Evolutionary conservation across 2,797 vertebrate genomes (phyloP).

Genomic region (Acipenser ruthenus): DNA sequence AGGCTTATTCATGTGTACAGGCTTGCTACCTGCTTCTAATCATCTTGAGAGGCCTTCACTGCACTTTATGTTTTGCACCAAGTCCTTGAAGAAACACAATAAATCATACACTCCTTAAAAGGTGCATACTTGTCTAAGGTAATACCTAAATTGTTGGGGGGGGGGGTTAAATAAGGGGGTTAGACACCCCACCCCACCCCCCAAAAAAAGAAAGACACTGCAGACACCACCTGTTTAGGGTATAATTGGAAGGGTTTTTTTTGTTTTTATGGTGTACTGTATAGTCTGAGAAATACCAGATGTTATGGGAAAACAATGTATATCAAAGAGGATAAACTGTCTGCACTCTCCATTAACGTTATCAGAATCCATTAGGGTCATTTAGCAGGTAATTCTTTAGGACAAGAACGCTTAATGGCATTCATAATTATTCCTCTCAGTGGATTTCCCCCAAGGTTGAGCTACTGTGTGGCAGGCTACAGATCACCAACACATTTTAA

Average conservation of each 20-base stretch:
- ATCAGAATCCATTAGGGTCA: constrained; percentile 63
- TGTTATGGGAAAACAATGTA: constrained; percentile 42
- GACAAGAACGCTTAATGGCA: constrained; percentile 62
- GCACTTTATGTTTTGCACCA: no score
- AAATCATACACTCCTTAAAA: no score
- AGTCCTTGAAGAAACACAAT: no score
- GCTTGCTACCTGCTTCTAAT: no score
- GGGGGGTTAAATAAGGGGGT: no score
- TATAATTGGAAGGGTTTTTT: constrained; percentile 17
- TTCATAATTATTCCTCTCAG: constrained; percentile 46
- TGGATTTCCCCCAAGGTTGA: constrained; percentile 1
- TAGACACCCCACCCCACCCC: no score
- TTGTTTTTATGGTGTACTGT: constrained; percentile 5
- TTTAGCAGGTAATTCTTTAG: constrained; percentile 52
- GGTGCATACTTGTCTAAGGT: no score
- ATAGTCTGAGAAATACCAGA: constrained; percentile 11
- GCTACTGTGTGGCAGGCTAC: constrained; percentile 4
- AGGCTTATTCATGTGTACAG: no score
- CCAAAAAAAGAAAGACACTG: constrained; percentile 36
- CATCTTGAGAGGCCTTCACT: no score
- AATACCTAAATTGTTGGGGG: no score
- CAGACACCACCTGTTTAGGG: constrained; percentile 52
- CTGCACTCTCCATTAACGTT: constrained; percentile 61
- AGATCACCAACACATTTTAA: constrained; percentile 10
- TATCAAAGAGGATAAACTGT: constrained; percentile 61